Percentiles rank a stretch among this genome's conserved stretches.
phyloP scores from a whole-genome alignment of 2,113 vertebrate species.

The Lipotes vexillifer region DNA sequence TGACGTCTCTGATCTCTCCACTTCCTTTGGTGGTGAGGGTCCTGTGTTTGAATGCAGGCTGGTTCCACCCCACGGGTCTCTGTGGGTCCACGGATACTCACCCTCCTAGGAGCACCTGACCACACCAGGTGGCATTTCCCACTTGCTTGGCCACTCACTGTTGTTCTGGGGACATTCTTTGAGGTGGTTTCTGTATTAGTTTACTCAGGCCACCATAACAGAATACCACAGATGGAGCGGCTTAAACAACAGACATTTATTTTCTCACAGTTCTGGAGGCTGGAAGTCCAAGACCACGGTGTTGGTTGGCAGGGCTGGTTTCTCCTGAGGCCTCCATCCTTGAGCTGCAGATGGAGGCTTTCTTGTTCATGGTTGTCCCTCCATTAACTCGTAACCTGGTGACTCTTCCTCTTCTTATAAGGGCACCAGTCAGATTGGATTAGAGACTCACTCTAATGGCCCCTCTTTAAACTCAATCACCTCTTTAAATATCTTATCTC shows the following conservation, averaged over 20 bases:
- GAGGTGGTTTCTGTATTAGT: not conserved
- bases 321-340: not conserved
- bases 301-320: not conserved
- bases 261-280: not conserved
- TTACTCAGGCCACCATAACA: not conserved
- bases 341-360: not conserved
- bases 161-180: not conserved
- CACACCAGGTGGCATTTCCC: fast-evolving
- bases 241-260: not conserved
- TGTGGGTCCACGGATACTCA: fast-evolving
- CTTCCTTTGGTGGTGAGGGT: not conserved
- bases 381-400: fast-evolving
- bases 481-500: not conserved
- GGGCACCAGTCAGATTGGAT: not conserved
- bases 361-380: fast-evolving
- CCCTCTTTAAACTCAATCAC: not conserved
- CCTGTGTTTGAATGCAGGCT: not conserved
- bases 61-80: fast-evolving
- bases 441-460: not conserved
- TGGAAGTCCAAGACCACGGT: not conserved
- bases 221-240: not conserved
- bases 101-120: not conserved
- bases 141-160: not conserved
- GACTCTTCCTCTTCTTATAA: not conserved
- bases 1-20: not conserved